Conservation (phyloP, 2,888 invertebrate species). For the Sthenelais limicola region DNA sequence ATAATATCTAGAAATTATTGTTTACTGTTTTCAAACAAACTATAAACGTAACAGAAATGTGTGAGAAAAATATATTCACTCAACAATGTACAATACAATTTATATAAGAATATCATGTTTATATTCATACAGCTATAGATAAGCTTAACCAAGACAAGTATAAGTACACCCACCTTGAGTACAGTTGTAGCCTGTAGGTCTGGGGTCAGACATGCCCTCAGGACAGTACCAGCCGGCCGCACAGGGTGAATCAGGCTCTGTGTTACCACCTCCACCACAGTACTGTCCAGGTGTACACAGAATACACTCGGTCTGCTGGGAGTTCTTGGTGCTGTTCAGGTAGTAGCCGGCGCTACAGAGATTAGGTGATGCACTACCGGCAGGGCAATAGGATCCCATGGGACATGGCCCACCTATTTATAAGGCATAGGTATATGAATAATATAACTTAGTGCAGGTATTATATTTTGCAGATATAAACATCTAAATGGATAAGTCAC, state of each 20-base stretch:
- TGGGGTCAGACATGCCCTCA: constrained; percentile 59
- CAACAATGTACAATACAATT: no score
- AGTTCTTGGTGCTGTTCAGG: constrained; percentile 53
- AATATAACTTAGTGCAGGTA: no score
- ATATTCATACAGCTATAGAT: no score
- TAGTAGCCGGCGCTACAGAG: constrained; percentile 58
- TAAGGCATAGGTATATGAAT: no score
- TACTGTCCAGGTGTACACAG: constrained; percentile 56
- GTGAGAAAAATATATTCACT: no score
- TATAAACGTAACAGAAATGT: no score
- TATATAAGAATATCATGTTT: no score
- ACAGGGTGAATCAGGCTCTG: constrained; percentile 61
- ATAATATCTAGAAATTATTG: no score
- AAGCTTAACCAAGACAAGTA: not conserved
- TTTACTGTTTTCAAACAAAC: no score
- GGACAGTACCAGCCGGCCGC: constrained; percentile 67
- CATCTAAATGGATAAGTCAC: no score
- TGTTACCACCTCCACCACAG: constrained; percentile 62
- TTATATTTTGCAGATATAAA: no score
- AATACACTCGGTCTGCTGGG: constrained; percentile 51
- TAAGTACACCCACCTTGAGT: constrained; percentile 56
- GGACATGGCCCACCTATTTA: constrained; percentile 68
- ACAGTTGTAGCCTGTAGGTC: constrained; percentile 62
- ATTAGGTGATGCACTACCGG: constrained; percentile 56
- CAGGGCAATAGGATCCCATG: constrained; percentile 63